phyloP scores from a whole-genome alignment of 1,140 invertebrate species.

The Limonius californicus region DNA sequence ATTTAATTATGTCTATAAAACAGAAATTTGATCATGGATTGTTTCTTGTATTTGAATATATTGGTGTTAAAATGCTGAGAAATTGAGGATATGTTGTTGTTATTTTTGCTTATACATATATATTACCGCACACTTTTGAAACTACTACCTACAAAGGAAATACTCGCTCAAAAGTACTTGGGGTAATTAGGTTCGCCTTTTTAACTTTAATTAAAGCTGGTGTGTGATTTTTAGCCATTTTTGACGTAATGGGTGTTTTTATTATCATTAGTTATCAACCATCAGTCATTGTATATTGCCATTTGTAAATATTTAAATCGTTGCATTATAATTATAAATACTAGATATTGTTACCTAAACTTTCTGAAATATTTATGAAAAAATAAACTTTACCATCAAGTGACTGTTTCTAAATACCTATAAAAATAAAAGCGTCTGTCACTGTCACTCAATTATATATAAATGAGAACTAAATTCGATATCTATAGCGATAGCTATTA shows the following conservation, averaged over 20 bases:
- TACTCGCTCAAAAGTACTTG: too few relatives aligned
- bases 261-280: not conserved
- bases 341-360: conserved; percentile 10
- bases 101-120: too few relatives aligned
- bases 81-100: too few relatives aligned
- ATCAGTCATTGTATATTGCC: not conserved
- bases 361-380: conserved; percentile 15
- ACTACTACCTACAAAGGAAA: too few relatives aligned
- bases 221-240: not conserved
- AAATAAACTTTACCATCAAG: not conserved
- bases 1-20: too few relatives aligned
- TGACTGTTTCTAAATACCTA: not conserved
- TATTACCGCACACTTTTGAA: too few relatives aligned
- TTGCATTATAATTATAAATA: conserved; percentile 4
- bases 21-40: too few relatives aligned
- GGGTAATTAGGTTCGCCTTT: too few relatives aligned
- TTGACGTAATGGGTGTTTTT: not conserved
- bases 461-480: not conserved
- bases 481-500: not conserved
- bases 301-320: conserved; percentile 12
- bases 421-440: not conserved
- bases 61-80: too few relatives aligned
- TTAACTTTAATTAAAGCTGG: not conserved
- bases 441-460: not conserved
- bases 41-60: too few relatives aligned